Conservation (phyloP, 1,140 invertebrate genomes). For the Bombus pyrosoma region DNA sequence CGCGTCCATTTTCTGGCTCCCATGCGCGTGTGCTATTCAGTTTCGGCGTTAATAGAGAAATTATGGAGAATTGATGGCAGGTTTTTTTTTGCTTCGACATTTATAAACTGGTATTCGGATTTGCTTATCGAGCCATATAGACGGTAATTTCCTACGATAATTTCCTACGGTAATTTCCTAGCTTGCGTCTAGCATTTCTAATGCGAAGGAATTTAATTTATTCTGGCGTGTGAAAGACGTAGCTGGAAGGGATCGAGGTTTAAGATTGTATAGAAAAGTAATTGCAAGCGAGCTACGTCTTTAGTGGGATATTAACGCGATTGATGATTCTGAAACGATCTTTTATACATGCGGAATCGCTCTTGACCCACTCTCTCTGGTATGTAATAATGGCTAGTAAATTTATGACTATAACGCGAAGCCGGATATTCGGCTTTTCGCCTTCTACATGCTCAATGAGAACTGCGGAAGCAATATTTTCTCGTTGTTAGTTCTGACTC, state of each 20-base stretch:
- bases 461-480: background rate
- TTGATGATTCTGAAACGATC: constrained; percentile 34
- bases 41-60: background rate
- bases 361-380: constrained; percentile 42
- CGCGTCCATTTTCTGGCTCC: constrained; percentile 3
- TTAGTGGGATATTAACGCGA: constrained; percentile 15
- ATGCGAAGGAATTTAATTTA: constrained; percentile 15
- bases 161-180: background rate
- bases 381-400: constrained; percentile 13
- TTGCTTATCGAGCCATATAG: background rate
- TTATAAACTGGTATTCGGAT: background rate
- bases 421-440: constrained; percentile 35
- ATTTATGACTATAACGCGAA: constrained; percentile 41
- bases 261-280: background rate
- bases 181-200: constrained; percentile 4
- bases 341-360: constrained; percentile 35
- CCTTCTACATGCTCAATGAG: background rate
- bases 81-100: no score
- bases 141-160: background rate
- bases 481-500: background rate
- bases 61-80: background rate
- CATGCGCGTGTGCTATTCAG: background rate
- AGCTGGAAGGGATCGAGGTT: background rate
- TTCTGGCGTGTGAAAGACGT: background rate
- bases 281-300: background rate